A percentile compares a stretch with the other conserved stretches of the same genome.
Evolutionary conservation across 2,797 vertebrate genomes (phyloP).

Genomic region (Chaetophractus vellerosus): DNA sequence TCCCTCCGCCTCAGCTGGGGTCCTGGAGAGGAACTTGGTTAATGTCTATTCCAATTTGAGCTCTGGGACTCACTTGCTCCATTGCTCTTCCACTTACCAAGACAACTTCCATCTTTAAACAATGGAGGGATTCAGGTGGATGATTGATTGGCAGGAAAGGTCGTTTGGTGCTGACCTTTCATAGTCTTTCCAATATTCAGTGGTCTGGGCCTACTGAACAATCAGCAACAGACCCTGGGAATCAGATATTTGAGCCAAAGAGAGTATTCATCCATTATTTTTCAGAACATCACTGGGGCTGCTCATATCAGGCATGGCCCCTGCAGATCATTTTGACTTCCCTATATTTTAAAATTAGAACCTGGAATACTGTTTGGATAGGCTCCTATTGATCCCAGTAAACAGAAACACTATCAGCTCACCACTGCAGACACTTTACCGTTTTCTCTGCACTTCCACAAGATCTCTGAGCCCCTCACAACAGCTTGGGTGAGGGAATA

Average conservation of each 20-base stretch:
- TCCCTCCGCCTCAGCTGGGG: too few species aligned
- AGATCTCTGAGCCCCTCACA: not conserved
- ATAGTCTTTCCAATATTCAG: not conserved
- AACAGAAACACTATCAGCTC: not conserved
- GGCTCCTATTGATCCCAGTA: not conserved
- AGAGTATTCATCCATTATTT: not conserved
- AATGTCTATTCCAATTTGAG: not conserved
- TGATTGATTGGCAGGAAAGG: not conserved
- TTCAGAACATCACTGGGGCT: not conserved
- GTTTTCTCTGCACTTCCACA: not conserved
- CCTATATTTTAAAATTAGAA: not conserved
- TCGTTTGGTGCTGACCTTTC: not conserved
- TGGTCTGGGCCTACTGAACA: not conserved
- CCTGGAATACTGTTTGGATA: not conserved
- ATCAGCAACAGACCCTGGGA: not conserved
- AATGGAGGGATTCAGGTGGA: not conserved
- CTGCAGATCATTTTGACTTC: not conserved
- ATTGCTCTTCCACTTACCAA: not conserved
- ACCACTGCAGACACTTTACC: not conserved
- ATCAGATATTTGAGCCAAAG: not conserved
- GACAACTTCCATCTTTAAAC: not conserved
- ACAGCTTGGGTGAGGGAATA: not conserved
- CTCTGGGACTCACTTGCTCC: not conserved
- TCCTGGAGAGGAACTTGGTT: not conserved
- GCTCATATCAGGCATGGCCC: accelerated